Evolutionary conservation across 2,797 vertebrate species (phyloP), one percentile per base, ranked within the genome.

Genomic region (Dipus sagitta): DNA sequence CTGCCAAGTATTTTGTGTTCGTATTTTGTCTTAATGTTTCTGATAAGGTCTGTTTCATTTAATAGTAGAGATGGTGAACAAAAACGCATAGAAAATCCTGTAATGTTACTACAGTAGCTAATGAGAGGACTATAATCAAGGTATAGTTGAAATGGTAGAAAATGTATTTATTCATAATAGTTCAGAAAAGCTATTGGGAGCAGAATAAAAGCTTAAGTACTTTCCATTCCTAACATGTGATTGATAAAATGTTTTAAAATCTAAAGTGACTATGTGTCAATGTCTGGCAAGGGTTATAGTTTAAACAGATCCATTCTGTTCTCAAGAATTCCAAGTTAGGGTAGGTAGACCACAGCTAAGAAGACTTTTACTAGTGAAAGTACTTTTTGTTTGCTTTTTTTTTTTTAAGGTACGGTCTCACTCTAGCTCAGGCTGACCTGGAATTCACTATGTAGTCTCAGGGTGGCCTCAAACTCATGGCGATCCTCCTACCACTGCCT

Each of bases 71-170:
- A 1, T 24, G 1, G 15, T 52, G 7, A 26, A 28, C 4, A 77
- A 7, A 1, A 74, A 77, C 92, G 0, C 13, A 65, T 12, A 52
- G 2, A 18, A 88, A 74, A 34, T 86, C 26, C 0, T 85, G 1
- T 75, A 52, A 58, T 76, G 54, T 42, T 77, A 74, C 8, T 82
- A 14, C 23, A 17, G 6, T 83, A 75, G 6, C 3, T 87, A 76
- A 72, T 84, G 54, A 77, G 6, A 76, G 75, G 38, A 62, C 7
- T 47, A 23, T 34, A 82, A 26, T 71, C 2, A 47, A 88, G 1
- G 71, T 64, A 60, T 24, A 86, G 42, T 30, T 82, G n/a, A 78
- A 81, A 52, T 58, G 14, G 77, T 90, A 90, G 3, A 89, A 90
- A 60, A 47, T 9, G 23, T 42, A 6, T 78, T 75, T 67, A 70